Base-by-base conservation (phyloP, 2,888 invertebrate genomes). In the Ariolimax columbianus region DNA sequence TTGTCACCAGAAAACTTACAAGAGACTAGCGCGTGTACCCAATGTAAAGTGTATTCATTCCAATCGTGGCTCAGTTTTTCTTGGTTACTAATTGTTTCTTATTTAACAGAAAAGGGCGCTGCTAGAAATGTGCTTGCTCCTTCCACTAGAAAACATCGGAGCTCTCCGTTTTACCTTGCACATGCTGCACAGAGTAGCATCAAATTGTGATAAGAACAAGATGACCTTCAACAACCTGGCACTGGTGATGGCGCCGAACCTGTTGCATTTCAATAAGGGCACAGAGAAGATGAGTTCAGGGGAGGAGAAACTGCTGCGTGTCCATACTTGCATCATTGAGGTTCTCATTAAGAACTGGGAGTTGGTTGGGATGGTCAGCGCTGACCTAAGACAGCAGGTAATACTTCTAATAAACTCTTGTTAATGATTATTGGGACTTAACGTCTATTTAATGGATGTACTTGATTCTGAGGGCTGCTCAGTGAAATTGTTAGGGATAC, bases 181-280 rank as follows among this genome's bases (percentile, higher is more conserved):
- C 55, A 96, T 97, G 91, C 94, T 97, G 75, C 95, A 96, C 89
- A 96, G 95, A 91, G 96, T 98, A 51, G 96, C 97, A 14, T 95
- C 95, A 51, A 95, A 96, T 91, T 96, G 96, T 80, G 95, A 95
- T 78, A 95, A 95, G 78, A 98, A 98, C 93, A 96, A 96, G 94
- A 98, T 98, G 98, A 96, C 96, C 90, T 95, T 96, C 0, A 96
- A 96, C 81, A 98, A 98, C 94, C 95, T 98, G 88, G 97, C 98
- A 0, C 96, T 97, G 89, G 96, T 98, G 47, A 95, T 98, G 93
- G 96, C 97, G 0, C 98, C 98, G 0, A 97, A 97, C 92, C 95
- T 98, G 81, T 97, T 98, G 96, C 97, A 97, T 0, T 94, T 96
- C 23, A 96, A 96, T 81, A 87, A 84, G 70, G 79, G 78, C 40